Percentiles rank a stretch among this genome's conserved stretches.
These are phyloP conservation scores for Chionis minor DNA, from an alignment of 2,113 vertebrate genomes.

Conservation along the genomic window DNA sequence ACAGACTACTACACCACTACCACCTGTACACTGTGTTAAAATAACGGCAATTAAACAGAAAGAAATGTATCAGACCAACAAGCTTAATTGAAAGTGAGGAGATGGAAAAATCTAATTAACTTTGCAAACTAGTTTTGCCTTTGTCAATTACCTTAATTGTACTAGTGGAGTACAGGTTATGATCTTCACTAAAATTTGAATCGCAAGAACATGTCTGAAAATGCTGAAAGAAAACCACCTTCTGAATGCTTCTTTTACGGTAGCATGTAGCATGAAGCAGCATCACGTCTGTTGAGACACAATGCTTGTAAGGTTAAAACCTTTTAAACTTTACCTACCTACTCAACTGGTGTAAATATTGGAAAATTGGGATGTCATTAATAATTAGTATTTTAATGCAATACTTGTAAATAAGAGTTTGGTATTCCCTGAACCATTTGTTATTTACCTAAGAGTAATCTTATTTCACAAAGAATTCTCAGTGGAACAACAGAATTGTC, in stretches of 20 bases:
- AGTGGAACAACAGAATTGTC: background rate
- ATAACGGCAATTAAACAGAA: conserved; percentile 66
- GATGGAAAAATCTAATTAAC: conserved; percentile 84
- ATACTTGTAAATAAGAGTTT: background rate
- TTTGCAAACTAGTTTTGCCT: conserved; percentile 78
- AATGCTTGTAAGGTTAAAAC: background rate
- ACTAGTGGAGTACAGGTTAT: conserved; percentile 54
- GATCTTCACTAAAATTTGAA: conserved; percentile 62
- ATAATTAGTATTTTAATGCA: background rate
- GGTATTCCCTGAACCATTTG: background rate
- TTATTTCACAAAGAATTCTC: background rate
- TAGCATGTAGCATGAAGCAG: background rate
- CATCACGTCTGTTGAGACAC: background rate
- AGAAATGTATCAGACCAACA: conserved; percentile 71
- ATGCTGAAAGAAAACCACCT: background rate
- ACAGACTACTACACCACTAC: conserved; percentile 1
- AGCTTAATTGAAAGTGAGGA: conserved; percentile 78
- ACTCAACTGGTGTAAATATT: background rate
- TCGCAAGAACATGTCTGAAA: conserved; percentile 24
- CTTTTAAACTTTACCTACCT: background rate
- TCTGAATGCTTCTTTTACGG: background rate
- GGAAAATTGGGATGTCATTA: background rate
- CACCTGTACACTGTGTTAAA: conserved; percentile 45
- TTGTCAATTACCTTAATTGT: conserved; percentile 78
- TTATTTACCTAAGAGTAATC: background rate